Evolutionary conservation across 2,113 vertebrate genomes (phyloP).

Genomic region (Ailuropoda melanoleuca): DNA sequence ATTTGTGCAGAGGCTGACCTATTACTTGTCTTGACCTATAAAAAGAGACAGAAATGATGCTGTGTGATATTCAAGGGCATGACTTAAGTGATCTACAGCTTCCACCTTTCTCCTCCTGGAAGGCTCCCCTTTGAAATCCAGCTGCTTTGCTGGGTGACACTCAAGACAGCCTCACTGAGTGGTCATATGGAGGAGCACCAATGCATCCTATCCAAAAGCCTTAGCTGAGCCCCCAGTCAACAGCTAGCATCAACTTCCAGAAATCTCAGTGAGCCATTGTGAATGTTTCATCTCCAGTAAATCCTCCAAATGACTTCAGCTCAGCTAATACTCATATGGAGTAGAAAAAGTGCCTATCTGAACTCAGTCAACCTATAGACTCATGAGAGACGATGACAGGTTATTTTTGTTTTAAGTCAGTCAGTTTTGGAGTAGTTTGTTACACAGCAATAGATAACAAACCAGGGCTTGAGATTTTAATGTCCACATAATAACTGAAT

Average conservation of each 20-base stretch:
- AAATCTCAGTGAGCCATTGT: not conserved
- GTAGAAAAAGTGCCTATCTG: not conserved
- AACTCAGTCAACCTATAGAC: not conserved
- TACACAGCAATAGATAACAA: not conserved
- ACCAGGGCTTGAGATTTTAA: not conserved
- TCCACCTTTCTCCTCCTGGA: not conserved
- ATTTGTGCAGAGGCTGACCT: not conserved
- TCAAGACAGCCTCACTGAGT: not conserved
- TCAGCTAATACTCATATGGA: not conserved
- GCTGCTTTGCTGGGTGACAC: not conserved
- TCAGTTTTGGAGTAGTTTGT: not conserved
- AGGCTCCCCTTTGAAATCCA: not conserved
- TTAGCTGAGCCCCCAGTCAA: not conserved
- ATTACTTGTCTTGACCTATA: slow-evolving; percentile 1
- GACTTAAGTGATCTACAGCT: not conserved
- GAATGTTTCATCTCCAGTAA: not conserved
- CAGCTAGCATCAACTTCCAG: not conserved
- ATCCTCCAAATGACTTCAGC: not conserved
- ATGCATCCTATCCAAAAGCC: not conserved
- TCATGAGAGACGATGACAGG: not conserved
- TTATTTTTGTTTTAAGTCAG: not conserved
- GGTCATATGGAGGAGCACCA: not conserved
- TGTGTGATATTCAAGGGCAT: not conserved
- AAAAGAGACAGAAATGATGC: slow-evolving; percentile 20
- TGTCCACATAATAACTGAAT: not conserved